Conservation (phyloP, 2,113 vertebrate genomes). For the Arothron firmamentum region DNA sequence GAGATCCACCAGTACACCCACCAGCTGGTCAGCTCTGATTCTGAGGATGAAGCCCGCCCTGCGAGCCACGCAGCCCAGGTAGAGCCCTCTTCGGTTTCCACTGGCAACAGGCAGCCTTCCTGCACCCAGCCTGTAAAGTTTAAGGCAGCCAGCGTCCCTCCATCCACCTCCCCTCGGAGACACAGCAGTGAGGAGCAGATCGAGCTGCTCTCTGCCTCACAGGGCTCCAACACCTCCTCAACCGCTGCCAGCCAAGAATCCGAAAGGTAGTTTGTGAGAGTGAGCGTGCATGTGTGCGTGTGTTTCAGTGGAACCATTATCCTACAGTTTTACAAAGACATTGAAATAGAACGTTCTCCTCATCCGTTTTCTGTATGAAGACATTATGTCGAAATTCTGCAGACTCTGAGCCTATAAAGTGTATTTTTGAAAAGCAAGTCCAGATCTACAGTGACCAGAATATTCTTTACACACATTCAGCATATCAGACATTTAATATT, state of each 20-base stretch:
- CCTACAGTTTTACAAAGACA: too few species aligned
- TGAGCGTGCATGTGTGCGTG: too few species aligned
- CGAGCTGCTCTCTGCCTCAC: slow-evolving; percentile 69
- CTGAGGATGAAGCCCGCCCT: slow-evolving; percentile 67
- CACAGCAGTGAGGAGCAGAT: slow-evolving; percentile 31
- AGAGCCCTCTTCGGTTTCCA: not conserved
- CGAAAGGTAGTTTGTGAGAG: slow-evolving; percentile 56
- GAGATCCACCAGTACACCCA: slow-evolving; percentile 97
- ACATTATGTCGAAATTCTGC: too few species aligned
- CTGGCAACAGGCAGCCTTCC: slow-evolving; percentile 9
- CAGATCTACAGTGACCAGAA: too few species aligned
- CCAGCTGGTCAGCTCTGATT: slow-evolving; percentile 78
- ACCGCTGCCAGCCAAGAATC: slow-evolving; percentile 76
- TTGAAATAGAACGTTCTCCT: too few species aligned
- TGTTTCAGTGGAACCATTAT: too few species aligned
- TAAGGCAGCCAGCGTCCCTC: slow-evolving; percentile 54
- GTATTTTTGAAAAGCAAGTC: too few species aligned
- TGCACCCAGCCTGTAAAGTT: slow-evolving; percentile 34
- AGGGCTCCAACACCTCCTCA: slow-evolving; percentile 77
- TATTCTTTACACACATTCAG: too few species aligned
- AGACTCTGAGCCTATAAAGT: too few species aligned
- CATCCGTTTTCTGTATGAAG: too few species aligned
- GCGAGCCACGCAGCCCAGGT: not conserved
- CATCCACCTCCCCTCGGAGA: slow-evolving; percentile 20
- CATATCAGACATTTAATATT: too few species aligned